phyloP scores from a whole-genome alignment of 2,797 vertebrate species.

The Ambastaia sidthimunki region DNA sequence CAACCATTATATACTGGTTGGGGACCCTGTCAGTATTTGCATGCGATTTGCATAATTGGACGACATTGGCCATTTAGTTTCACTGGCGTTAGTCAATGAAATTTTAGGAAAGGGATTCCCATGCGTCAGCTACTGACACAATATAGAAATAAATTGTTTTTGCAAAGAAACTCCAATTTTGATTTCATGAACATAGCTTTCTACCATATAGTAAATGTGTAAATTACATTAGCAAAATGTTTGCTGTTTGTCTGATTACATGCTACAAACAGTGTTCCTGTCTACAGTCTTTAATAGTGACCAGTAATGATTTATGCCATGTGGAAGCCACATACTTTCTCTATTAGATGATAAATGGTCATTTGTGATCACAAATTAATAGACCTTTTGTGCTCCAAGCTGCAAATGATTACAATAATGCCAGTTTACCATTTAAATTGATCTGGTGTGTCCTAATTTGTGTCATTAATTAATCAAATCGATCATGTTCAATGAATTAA shows the following conservation, averaged over 20 bases:
- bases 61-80: too few relatives aligned
- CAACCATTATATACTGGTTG: too few relatives aligned
- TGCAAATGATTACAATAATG: slow-evolving; percentile 55
- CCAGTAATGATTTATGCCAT: slow-evolving; percentile 29
- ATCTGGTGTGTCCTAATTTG: slow-evolving; percentile 59
- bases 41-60: too few relatives aligned
- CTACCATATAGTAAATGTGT: neutral
- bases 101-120: too few relatives aligned
- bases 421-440: slow-evolving; percentile 56
- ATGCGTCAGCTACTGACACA: too few relatives aligned
- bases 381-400: slow-evolving; percentile 43
- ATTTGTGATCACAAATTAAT: slow-evolving; percentile 39
- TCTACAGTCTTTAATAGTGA: slow-evolving; percentile 15
- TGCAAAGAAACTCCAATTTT: neutral
- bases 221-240: neutral
- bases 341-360: slow-evolving; percentile 32
- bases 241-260: neutral
- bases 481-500: slow-evolving; percentile 49
- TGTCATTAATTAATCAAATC: slow-evolving; percentile 59
- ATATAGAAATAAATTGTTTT: too few relatives aligned
- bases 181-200: neutral
- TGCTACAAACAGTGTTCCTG: neutral
- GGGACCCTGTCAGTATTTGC: too few relatives aligned
- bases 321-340: slow-evolving; percentile 29
- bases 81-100: too few relatives aligned